Percentiles rank a stretch among this genome's conserved stretches.
Conservation (phyloP, 2,888 invertebrate species). For the Cecidostiba fungosa region DNA sequence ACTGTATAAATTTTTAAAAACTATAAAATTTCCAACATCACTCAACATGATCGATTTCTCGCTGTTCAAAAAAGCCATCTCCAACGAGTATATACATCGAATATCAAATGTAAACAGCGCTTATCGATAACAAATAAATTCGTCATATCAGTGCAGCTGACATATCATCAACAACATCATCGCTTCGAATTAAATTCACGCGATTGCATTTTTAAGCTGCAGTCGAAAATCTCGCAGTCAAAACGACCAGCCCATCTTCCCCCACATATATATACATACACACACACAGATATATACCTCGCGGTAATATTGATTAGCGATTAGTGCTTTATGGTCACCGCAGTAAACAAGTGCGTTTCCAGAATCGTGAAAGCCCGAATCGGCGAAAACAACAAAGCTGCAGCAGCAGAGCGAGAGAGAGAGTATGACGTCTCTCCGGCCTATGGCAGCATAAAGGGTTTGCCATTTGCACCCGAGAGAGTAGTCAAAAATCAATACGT, state of each 20-base stretch:
- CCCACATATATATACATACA: not conserved
- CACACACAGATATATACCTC: not conserved
- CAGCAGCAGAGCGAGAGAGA: not conserved
- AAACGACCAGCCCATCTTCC: not conserved
- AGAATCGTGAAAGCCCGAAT: not conserved
- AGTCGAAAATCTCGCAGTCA: not conserved
- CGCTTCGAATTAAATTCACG: not conserved
- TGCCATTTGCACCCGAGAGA: not conserved
- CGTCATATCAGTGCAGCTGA: not conserved
- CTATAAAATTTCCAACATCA: too few relatives aligned
- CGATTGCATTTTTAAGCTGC: not conserved
- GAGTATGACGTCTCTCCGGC: not conserved
- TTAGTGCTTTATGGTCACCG: conserved; percentile 36
- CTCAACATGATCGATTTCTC: too few relatives aligned
- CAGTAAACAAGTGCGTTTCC: conserved; percentile 44
- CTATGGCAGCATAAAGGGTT: not conserved
- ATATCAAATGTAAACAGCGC: not conserved
- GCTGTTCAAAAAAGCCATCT: too few relatives aligned
- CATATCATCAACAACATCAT: not conserved
- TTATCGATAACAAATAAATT: not conserved
- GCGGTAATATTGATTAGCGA: conserved; percentile 48
- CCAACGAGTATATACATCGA: not conserved
- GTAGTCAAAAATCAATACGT: conserved; percentile 45
- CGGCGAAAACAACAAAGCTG: conserved; percentile 4
- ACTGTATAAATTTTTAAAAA: too few relatives aligned